A percentile compares a stretch with the other conserved stretches of the same genome.
Conservation (phyloP, 2,797 vertebrate species). For the Oryzias sinensis region DNA sequence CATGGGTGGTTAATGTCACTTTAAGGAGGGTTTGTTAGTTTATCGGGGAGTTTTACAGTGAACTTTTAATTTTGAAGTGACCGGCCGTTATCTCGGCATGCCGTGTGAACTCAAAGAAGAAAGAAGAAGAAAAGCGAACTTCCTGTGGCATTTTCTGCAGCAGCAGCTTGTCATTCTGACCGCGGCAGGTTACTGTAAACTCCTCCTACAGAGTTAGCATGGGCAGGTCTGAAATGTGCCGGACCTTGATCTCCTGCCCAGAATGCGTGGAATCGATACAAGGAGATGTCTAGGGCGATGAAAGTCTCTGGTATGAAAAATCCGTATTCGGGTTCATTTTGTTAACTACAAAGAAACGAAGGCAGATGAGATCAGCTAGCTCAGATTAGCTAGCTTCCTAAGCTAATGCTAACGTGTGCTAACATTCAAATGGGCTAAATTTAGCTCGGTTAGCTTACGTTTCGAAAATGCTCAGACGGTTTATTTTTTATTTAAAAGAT, state of each 20-base stretch:
- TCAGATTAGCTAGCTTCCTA: constrained; percentile 11
- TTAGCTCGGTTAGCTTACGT: constrained; percentile 31
- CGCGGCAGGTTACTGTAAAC: constrained; percentile 19
- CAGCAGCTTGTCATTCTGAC: constrained; percentile 1
- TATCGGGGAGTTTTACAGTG: background rate
- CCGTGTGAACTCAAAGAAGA: too few species aligned
- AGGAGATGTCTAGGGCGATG: constrained; percentile 67
- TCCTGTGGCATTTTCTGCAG: background rate
- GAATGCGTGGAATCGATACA: constrained; percentile 49
- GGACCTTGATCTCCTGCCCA: constrained; percentile 48
- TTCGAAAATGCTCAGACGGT: background rate
- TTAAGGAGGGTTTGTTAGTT: too few species aligned
- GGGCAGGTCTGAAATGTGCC: constrained; percentile 48
- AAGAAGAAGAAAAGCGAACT: too few species aligned
- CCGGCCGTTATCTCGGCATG: background rate
- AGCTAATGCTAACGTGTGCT: constrained; percentile 28
- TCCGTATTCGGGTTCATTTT: background rate
- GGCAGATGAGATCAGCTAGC: constrained; percentile 11
- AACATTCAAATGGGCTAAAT: constrained; percentile 25
- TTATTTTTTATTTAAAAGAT: accelerated
- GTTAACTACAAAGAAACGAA: background rate
- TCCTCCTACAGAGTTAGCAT: constrained; percentile 52
- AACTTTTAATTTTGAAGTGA: background rate
- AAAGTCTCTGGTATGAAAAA: constrained; percentile 64
- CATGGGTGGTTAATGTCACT: too few species aligned